Conservation (phyloP, 2,797 vertebrate species). For the Mus spretus region DNA sequence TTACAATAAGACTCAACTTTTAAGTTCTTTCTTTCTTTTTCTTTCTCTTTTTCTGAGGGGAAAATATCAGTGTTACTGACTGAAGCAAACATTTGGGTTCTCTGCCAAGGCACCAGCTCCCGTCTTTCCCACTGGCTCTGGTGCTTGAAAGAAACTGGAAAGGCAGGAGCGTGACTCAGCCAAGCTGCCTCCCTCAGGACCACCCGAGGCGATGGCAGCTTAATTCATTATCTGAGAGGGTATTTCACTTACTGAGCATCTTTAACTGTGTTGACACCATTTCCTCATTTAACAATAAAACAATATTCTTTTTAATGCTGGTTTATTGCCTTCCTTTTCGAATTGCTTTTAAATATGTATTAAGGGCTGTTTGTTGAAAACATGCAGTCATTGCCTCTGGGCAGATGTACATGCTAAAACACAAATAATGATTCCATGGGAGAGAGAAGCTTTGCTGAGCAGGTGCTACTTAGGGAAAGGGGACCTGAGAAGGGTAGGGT, state of each 20-base stretch:
- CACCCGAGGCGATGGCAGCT: background rate
- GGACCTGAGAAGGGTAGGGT: background rate
- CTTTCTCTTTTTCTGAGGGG: background rate
- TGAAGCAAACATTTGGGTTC: constrained; percentile 36
- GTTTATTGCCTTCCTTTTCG: constrained; percentile 62
- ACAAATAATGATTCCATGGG: constrained; percentile 56
- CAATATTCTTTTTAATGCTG: constrained; percentile 64
- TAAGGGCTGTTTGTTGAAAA: constrained; percentile 43
- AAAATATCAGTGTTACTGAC: background rate
- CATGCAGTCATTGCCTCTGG: constrained; percentile 58
- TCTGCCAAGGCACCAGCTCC: background rate
- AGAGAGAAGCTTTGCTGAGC: constrained; percentile 38
- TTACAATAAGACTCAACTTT: constrained; percentile 26
- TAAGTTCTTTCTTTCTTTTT: background rate
- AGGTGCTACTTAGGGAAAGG: background rate
- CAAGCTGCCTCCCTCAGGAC: background rate
- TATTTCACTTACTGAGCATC: constrained; percentile 67
- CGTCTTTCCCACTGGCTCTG: background rate
- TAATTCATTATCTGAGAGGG: constrained; percentile 65
- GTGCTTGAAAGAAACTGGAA: background rate
- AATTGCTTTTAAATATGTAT: constrained; percentile 70
- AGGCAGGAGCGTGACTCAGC: background rate
- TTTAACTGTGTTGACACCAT: constrained; percentile 67
- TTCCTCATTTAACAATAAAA: constrained; percentile 61
- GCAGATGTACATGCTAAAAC: constrained; percentile 61